phyloP scores from a whole-genome alignment of 2,797 vertebrate genomes.

The Poecilia gillii region DNA sequence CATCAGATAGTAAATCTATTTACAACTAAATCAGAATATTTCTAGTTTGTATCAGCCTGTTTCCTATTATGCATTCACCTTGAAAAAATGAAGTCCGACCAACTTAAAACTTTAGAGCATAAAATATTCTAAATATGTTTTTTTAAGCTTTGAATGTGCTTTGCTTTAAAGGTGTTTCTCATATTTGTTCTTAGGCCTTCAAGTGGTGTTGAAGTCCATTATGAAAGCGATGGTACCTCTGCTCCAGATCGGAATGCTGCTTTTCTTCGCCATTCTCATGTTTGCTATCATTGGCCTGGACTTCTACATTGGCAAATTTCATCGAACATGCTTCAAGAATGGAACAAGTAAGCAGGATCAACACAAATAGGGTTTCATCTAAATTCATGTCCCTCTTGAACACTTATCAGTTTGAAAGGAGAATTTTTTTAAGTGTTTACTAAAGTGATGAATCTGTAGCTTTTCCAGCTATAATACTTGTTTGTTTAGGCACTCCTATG shows the following conservation, averaged over 20 bases:
- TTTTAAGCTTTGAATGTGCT: not conserved
- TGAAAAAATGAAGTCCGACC: not conserved
- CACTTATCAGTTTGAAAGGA: not conserved
- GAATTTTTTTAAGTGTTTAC: not conserved
- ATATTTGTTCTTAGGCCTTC: slow-evolving; percentile 82
- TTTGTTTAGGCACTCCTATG: not conserved
- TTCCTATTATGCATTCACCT: not conserved
- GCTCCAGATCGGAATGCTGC: slow-evolving; percentile 94
- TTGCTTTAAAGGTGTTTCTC: slow-evolving; percentile 3
- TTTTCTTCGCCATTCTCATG: slow-evolving; percentile 98
- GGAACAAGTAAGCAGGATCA: slow-evolving; percentile 82
- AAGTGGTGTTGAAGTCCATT: slow-evolving; percentile 98
- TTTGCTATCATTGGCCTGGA: slow-evolving; percentile 97
- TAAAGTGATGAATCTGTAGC: not conserved
- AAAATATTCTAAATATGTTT: not conserved
- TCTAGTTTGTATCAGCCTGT: not conserved
- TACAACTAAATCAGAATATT: not conserved
- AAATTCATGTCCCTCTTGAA: not conserved
- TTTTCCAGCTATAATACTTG: not conserved
- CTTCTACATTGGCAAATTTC: slow-evolving; percentile 98
- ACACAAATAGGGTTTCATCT: not conserved
- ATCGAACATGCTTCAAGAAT: slow-evolving; percentile 88
- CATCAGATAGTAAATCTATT: not conserved
- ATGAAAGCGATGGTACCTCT: slow-evolving; percentile 99
- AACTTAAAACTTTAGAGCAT: not conserved